Conservation (phyloP, 1,140 invertebrate species). For the Cydia pomonella region DNA sequence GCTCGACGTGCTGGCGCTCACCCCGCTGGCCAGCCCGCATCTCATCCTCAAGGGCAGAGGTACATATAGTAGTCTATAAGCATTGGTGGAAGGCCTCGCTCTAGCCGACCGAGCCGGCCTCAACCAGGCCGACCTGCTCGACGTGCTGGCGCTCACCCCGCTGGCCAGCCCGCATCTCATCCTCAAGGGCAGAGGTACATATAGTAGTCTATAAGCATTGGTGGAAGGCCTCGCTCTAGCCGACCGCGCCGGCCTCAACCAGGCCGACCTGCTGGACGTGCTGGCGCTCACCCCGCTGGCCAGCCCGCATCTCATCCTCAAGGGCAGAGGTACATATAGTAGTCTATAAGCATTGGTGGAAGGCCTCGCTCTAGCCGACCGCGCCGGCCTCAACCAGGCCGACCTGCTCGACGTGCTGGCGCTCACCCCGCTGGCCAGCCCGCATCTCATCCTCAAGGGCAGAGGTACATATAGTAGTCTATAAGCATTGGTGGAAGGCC, state of each 20-base stretch:
- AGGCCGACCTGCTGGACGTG: conserved; percentile 95
- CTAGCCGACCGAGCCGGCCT: conserved; percentile 95
- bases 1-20: conserved; percentile 93
- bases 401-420: conserved; percentile 95
- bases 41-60: conserved; percentile 93
- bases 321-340: conserved; percentile 85
- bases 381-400: conserved; percentile 92
- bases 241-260: conserved; percentile 93
- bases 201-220: conserved; percentile 79
- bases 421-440: conserved; percentile 90
- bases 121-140: conserved; percentile 93
- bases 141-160: conserved; percentile 92
- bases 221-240: conserved; percentile 96
- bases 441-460: conserved; percentile 92
- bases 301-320: conserved; percentile 91
- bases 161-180: conserved; percentile 90
- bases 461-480: too few relatives aligned
- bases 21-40: conserved; percentile 89
- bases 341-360: conserved; percentile 87
- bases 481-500: conserved; percentile 94
- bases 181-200: conserved; percentile 89
- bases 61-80: conserved; percentile 51
- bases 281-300: conserved; percentile 91
- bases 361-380: conserved; percentile 95
- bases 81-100: conserved; percentile 95